Evolutionary conservation across 2,888 invertebrate species (phyloP).

Genomic region (Mythimna pallens): DNA sequence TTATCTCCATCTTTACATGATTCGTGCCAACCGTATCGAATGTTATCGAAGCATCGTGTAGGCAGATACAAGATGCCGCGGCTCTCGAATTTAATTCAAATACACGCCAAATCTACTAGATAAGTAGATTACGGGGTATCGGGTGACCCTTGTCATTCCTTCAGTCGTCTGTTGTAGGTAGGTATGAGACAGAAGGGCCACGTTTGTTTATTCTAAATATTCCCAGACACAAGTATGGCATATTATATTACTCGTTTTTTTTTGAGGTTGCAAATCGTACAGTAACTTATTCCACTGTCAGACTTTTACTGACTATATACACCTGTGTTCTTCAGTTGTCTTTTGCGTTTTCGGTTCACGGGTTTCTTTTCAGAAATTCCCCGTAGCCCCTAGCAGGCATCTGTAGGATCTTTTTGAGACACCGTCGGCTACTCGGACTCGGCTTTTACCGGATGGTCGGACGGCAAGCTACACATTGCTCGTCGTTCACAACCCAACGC

Average conservation of each 20-base stretch:
- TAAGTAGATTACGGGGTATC: conserved; percentile 58
- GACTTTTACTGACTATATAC: no score
- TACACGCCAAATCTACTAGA: conserved; percentile 44
- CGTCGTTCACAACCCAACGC: no score
- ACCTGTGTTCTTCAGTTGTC: no score
- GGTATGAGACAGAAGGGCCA: conserved; percentile 30
- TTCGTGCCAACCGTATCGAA: conserved; percentile 25
- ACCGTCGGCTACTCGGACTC: no score
- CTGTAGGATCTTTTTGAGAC: no score
- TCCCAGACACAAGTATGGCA: background rate
- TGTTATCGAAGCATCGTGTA: conserved; percentile 47
- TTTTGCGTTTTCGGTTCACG: no score
- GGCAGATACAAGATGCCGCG: conserved; percentile 25
- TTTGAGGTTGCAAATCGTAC: no score
- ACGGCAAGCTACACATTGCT: no score
- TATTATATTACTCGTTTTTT: background rate
- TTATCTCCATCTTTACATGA: conserved; percentile 3
- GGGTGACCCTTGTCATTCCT: conserved; percentile 52
- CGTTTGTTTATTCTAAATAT: background rate
- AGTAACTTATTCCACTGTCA: no score
- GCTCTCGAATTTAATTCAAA: conserved; percentile 60
- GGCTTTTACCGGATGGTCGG: no score
- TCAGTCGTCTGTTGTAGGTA: background rate
- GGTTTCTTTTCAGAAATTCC: no score
- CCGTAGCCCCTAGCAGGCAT: no score